Conservation (phyloP, 64 coral and sea anemone species). For the Porites australiensis region DNA sequence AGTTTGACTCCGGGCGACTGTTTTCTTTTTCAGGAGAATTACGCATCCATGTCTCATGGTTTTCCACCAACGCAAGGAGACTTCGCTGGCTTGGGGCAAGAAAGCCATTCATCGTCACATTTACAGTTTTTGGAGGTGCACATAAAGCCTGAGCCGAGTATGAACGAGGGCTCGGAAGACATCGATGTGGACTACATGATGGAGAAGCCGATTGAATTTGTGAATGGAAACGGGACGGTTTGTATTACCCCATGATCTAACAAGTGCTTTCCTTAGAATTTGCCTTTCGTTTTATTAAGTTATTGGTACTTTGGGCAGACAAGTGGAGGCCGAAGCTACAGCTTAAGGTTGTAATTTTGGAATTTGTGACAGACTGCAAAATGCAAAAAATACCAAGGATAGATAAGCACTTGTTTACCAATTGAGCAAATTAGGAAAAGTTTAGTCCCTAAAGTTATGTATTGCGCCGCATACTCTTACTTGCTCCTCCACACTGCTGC, state of each 20-base stretch:
- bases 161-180: constrained; percentile 10
- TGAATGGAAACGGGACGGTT: constrained; percentile 34
- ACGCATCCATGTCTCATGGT: neutral
- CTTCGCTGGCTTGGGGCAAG: neutral
- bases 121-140: constrained; percentile 30
- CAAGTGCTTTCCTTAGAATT: neutral
- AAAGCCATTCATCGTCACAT: neutral
- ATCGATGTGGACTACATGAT: constrained; percentile 39
- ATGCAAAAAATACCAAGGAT: no score
- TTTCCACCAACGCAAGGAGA: neutral
- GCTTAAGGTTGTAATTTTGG: no score
- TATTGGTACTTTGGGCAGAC: no score
- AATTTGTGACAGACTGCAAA: no score
- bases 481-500: no score
- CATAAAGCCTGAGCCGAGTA: constrained; percentile 14
- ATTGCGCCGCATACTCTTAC: no score
- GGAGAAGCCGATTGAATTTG: constrained; percentile 31
- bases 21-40: neutral
- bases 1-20: neutral
- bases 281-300: no score
- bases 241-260: neutral
- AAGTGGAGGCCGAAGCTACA: no score
- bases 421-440: no score
- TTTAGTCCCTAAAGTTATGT: no score
- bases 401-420: no score